Percentiles rank a stretch among this genome's conserved stretches.
phyloP scores from a whole-genome alignment of 2,113 vertebrate species.

The Anhinga rufa region DNA sequence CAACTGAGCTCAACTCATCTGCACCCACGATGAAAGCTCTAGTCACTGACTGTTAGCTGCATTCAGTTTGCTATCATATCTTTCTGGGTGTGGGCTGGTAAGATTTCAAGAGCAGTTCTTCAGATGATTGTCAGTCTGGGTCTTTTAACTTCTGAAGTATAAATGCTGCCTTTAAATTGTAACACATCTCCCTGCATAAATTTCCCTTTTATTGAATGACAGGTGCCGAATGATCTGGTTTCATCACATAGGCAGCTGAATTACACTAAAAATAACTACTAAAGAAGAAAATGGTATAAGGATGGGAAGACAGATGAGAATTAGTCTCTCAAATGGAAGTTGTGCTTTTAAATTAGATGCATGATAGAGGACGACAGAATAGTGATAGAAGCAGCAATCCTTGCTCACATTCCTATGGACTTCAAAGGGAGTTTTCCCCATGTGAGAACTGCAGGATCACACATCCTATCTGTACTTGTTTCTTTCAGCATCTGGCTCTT shows the following conservation, averaged over 20 bases:
- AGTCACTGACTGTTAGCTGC: background rate
- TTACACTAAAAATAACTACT: background rate
- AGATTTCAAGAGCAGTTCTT: background rate
- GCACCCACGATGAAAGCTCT: too few species aligned
- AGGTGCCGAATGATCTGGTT: background rate
- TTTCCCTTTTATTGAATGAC: background rate
- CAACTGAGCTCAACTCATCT: background rate
- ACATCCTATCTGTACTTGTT: background rate
- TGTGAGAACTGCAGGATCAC: background rate
- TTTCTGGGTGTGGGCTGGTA: background rate
- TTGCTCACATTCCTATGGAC: background rate
- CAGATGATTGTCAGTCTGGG: accelerated
- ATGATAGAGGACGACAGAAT: background rate
- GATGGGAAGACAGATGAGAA: background rate
- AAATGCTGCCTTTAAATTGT: background rate
- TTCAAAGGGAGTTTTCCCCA: slow-evolving; percentile 24
- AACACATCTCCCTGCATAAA: background rate
- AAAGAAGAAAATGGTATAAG: background rate
- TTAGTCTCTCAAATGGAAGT: slow-evolving; percentile 15
- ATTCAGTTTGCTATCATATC: background rate
- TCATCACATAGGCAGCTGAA: background rate
- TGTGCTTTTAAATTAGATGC: slow-evolving; percentile 6
- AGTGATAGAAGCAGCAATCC: background rate
- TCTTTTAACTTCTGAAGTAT: background rate
- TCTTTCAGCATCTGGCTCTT: background rate